Base-by-base conservation (phyloP, 2,888 invertebrate genomes). In the Baronia brevicornis region DNA sequence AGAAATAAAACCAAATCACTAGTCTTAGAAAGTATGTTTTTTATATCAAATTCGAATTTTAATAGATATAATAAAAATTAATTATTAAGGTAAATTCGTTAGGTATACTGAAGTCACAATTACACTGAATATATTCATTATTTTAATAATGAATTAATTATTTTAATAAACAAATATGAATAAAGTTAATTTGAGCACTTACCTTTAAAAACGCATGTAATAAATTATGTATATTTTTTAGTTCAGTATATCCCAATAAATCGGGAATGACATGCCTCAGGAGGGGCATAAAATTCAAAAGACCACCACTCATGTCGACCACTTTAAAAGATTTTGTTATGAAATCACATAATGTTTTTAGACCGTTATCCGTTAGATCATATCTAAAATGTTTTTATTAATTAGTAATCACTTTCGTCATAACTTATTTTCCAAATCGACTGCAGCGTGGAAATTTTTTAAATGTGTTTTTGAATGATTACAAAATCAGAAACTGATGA, bases 281-380 rank as follows among this genome's bases (percentile, higher is more conserved):
- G 44, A 88, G 87, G 0, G 93, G 92, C 72, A 92, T 68, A 53
- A 89, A 90, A 42, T 90, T 91, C 23, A 92, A 51, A 3, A 91
- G 47, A 0, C 92, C 92, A 1, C 92, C 92, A 21, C 90, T 88
- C 73, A 90, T 89, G 52, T 92, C 91, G 4, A 86, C 79, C 1
- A 84, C 62, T 48, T 86, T 85, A 55, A 92, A 92, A 5, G 86
- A 80, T 24, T 87, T 85, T 42, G 89, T 87, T 20, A 91, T 87
- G 2, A 87, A 61, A 17, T 80, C 51, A 32, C 91, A 72, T 3
- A 92, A 68, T 18, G 77, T 59, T 15, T 64, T 70, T 5, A 91
- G 56, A 12, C 84, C 82, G 9, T 66, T 55, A 48, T 92, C 90
- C 15, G 87, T 77, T 27, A 89, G 77, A 19, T 86, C 71, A 54